phyloP scores from a whole-genome alignment of 2,888 invertebrate genomes.

The Cloeon dipterum region DNA sequence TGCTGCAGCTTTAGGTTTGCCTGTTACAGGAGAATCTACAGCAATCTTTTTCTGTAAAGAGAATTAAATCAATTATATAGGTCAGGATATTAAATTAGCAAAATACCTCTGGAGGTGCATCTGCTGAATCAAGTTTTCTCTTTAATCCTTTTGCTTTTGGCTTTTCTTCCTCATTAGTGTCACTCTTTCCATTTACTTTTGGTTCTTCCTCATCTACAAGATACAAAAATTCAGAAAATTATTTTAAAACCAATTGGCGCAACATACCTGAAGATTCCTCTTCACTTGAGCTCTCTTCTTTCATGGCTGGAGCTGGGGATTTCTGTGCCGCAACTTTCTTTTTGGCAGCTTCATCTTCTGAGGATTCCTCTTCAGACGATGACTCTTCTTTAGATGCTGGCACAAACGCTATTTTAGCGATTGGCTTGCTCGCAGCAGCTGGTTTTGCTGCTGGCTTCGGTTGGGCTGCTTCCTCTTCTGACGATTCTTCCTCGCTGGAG shows the following conservation, averaged over 20 bases:
- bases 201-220: too few species aligned
- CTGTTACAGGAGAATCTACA: too few species aligned
- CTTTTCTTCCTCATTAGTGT: slow-evolving; percentile 10
- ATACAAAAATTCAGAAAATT: background rate
- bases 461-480: slow-evolving; percentile 6
- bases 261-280: too few species aligned
- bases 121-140: background rate
- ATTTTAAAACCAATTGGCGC: background rate
- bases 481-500: slow-evolving; percentile 8
- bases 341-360: slow-evolving; percentile 14
- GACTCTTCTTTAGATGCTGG: slow-evolving; percentile 7
- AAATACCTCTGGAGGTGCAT: too few species aligned
- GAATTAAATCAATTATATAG: too few species aligned
- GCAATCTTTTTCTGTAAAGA: too few species aligned
- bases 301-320: background rate
- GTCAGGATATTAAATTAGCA: too few species aligned
- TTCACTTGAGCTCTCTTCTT: background rate
- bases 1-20: background rate
- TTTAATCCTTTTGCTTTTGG: slow-evolving; percentile 9
- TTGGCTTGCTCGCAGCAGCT: too few species aligned
- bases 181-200: background rate
- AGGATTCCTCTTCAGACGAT: slow-evolving; percentile 14
- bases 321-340: slow-evolving; percentile 5
- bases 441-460: slow-evolving; percentile 4
- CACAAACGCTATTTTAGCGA: slow-evolving; percentile 4